Evolutionary conservation across 35 echinoderm and acorn worm genomes (phyloP).

Genomic region (Ophiothrix spiculata): DNA sequence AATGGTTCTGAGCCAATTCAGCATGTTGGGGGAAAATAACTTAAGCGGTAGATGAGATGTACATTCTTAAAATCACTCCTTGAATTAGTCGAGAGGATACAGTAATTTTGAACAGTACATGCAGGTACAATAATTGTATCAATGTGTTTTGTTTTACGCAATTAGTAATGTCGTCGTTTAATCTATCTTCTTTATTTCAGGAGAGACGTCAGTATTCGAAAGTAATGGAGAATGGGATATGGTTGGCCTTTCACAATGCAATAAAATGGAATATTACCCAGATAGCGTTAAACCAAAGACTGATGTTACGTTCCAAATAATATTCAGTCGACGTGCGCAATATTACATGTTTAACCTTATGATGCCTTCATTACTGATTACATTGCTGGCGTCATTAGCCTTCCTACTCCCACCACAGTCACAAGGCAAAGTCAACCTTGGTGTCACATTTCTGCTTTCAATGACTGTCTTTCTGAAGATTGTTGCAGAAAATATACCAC

Average conservation of each 20-base stretch:
- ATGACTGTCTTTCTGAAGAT: conserved; percentile 96
- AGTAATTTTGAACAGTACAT: too few species aligned
- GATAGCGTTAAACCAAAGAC: conserved; percentile 78
- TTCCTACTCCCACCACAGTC: conserved; percentile 85
- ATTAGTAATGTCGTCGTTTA: too few species aligned
- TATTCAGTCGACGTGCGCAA: conserved; percentile 67
- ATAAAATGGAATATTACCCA: conserved; percentile 80
- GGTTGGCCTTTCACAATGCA: conserved; percentile 29
- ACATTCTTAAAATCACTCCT: too few species aligned
- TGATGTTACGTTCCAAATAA: conserved; percentile 74
- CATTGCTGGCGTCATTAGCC: conserved; percentile 70
- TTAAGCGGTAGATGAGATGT: too few species aligned
- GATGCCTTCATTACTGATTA: conserved; percentile 68
- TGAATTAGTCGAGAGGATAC: too few species aligned
- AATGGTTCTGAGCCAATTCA: too few species aligned
- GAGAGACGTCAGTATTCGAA: conserved; percentile 67
- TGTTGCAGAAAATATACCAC: conserved; percentile 88
- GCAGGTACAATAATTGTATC: too few species aligned
- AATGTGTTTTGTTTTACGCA: too few species aligned
- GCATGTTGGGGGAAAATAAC: too few species aligned
- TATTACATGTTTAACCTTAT: conserved; percentile 92
- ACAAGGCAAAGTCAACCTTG: conserved; percentile 91
- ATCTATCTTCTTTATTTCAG: conserved; percentile 53
- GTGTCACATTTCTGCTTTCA: conserved; percentile 83
- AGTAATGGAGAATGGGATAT: conserved; percentile 99